Evolutionary conservation across 1,140 invertebrate genomes (phyloP).

Genomic region (Zaprionus camerounensis): DNA sequence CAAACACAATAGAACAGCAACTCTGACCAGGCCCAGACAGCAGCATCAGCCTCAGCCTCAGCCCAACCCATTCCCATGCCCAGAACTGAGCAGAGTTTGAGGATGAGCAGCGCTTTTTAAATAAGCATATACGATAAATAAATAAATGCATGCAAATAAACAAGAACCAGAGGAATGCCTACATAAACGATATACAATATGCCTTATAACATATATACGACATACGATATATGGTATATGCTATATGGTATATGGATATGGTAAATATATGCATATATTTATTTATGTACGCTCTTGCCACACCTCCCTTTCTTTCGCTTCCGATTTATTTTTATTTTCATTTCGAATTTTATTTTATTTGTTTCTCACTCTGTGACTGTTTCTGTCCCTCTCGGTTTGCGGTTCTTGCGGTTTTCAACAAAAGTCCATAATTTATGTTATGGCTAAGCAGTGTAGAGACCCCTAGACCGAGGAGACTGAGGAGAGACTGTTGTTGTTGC

Average conservation of each 20-base stretch:
- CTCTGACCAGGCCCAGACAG: conserved; percentile 3
- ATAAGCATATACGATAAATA: conserved; percentile 68
- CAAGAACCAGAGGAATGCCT: conserved; percentile 12
- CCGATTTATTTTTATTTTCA: conserved; percentile 34
- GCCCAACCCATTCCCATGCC: conserved; percentile 9
- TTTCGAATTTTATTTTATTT: conserved; percentile 41
- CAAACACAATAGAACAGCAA: conserved; percentile 55
- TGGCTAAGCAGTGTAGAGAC: conserved; percentile 58
- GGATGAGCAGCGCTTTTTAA: conserved; percentile 68
- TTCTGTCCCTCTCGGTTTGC: conserved; percentile 10
- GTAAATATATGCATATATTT: neutral
- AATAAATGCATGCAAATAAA: conserved; percentile 46
- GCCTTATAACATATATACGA: neutral
- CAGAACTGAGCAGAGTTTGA: neutral
- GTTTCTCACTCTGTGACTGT: neutral
- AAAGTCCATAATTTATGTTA: conserved; percentile 80
- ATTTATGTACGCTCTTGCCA: conserved; percentile 7
- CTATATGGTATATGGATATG: neutral
- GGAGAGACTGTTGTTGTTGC: neutral
- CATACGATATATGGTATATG: neutral
- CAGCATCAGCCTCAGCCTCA: neutral
- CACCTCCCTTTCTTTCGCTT: neutral
- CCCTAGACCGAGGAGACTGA: neutral
- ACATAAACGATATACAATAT: neutral
- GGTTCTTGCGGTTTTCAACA: conserved; percentile 67